Base-by-base conservation (phyloP, 2,113 vertebrate genomes). In the Aleadryas rufinucha region DNA sequence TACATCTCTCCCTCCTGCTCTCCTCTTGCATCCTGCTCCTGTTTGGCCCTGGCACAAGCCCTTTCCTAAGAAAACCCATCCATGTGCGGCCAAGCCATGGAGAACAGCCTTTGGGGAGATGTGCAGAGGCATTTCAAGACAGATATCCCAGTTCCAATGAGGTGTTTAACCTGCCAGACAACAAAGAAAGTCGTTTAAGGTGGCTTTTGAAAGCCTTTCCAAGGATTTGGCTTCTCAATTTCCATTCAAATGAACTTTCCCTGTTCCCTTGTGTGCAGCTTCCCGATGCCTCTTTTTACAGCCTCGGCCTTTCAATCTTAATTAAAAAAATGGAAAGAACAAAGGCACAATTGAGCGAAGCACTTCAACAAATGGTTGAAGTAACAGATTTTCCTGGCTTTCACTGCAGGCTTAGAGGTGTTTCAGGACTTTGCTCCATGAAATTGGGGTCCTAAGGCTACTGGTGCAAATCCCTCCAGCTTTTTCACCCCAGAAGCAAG, bases 181-280 rank as follows among this genome's bases (percentile, higher is more conserved):
- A 52, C 49, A 93, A 89, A 95, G 84, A 64, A 76, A 89, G 86
- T n/a, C 42, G 0, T 85, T 90, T 82, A 83, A 91, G 91, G 70
- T 79, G 91, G 89, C 65, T 96, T 96, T 95, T 89, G 89, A 95
- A 94, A 97, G 65, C 70, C 50, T 84, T 87, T 26, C 33, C 0
- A 8, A 95, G 89, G 94, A 96, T 93, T 96, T 96, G 87, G 61
- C 60, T 91, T 90, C 84, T 94, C 57, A 41, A 84, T 97, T 96
- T 93, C 93, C 78, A 87, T 94, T 88, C 87, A 76, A 45, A 95
- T 93, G 90, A 85, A 86, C 82, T 94, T 87, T 65, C 81, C 61
- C 30, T 71, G 74, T 93, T 84, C 65, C 69, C 1, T 2, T 37
- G 39, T 14, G 1, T 15, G 47, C 19, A 42, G 69, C 84, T 89